Evolutionary conservation across 2,888 invertebrate species (phyloP).

Genomic region (Chouioia cunea): DNA sequence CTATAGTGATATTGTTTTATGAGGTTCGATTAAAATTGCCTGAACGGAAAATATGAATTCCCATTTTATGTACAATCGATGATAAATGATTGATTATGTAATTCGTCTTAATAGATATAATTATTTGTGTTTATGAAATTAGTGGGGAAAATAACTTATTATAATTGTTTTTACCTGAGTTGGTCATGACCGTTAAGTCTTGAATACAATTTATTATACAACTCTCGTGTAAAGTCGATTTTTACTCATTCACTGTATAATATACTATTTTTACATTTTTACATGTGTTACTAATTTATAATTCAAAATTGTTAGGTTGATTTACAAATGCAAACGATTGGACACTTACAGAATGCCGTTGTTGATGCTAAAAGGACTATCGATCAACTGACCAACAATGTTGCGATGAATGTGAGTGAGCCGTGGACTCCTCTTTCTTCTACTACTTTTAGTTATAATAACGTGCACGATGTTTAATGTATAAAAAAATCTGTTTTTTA

Average conservation of each 20-base stretch:
- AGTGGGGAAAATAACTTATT: no score
- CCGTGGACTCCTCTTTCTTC: slow-evolving; percentile 61
- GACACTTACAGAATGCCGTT: slow-evolving; percentile 62
- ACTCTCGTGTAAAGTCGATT: background rate
- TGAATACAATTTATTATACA: no score
- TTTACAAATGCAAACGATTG: slow-evolving; percentile 64
- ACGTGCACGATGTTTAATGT: slow-evolving; percentile 66
- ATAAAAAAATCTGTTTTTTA: slow-evolving; percentile 19
- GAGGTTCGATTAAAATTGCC: no score
- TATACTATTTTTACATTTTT: slow-evolving; percentile 20
- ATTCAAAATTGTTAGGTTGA: slow-evolving; percentile 55
- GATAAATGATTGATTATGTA: no score
- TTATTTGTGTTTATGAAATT: no score
- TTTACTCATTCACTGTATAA: background rate
- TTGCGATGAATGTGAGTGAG: slow-evolving; percentile 64
- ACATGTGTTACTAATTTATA: no score
- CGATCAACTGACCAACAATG: slow-evolving; percentile 62
- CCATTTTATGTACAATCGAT: no score
- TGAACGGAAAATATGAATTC: no score
- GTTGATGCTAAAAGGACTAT: slow-evolving; percentile 63
- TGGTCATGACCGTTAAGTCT: no score
- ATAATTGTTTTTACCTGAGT: no score
- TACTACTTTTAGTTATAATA: slow-evolving; percentile 61
- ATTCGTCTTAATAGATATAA: no score
- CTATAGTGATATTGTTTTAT: no score